phyloP scores from a whole-genome alignment of 2,888 invertebrate genomes.

The Calameuta filiformis region DNA sequence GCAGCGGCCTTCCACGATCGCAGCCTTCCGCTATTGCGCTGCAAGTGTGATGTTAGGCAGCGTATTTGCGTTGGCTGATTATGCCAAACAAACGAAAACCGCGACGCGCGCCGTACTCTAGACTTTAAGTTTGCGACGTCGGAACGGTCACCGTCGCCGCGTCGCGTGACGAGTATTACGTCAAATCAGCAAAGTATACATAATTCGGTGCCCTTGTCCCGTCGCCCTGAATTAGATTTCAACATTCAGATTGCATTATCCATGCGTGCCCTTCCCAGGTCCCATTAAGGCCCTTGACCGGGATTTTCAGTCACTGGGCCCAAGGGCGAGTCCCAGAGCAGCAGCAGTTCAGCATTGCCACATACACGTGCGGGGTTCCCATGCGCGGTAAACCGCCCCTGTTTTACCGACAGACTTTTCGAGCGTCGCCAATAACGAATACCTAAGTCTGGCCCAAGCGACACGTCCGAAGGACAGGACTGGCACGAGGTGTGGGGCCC shows the following conservation, averaged over 20 bases:
- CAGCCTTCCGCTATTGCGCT: constrained; percentile 55
- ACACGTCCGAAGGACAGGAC: neutral
- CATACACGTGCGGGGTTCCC: neutral
- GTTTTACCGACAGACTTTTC: neutral
- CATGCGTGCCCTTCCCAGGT: neutral
- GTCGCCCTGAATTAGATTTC: neutral
- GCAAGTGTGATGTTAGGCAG: constrained; percentile 31
- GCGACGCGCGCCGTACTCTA: constrained; percentile 15
- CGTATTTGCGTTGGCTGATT: neutral
- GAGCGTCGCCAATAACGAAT: neutral
- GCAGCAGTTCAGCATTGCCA: neutral
- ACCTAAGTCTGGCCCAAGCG: neutral
- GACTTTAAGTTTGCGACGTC: neutral
- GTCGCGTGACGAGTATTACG: constrained; percentile 1
- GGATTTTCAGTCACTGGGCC: neutral
- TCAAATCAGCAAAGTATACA: neutral
- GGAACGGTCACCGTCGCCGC: constrained; percentile 11
- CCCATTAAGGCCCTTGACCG: neutral
- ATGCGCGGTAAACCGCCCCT: neutral
- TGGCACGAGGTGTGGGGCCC: neutral
- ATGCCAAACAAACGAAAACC: constrained; percentile 7
- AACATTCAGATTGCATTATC: neutral
- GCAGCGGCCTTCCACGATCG: constrained; percentile 44
- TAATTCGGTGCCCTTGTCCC: neutral
- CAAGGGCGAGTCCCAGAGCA: neutral